Evolutionary conservation across 2,797 vertebrate genomes (phyloP).

Genomic region (Lemur catta): DNA sequence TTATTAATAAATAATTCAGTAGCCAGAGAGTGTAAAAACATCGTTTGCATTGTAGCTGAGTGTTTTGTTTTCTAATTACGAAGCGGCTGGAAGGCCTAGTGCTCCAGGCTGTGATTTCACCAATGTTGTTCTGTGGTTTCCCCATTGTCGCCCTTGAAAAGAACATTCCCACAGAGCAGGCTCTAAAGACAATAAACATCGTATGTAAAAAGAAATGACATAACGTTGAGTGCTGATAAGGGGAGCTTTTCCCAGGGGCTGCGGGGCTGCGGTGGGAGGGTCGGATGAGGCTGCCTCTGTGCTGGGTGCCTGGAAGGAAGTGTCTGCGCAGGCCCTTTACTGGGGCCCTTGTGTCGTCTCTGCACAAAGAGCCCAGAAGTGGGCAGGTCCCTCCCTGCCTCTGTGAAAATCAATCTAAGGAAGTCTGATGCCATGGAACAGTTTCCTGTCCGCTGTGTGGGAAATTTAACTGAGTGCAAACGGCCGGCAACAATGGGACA

Average conservation of each 20-base stretch:
- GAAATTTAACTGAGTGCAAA: slow-evolving; percentile 86
- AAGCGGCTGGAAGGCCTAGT: slow-evolving; percentile 65
- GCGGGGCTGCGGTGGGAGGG: slow-evolving; percentile 67
- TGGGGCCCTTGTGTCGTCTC: slow-evolving; percentile 71
- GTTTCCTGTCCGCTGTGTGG: slow-evolving; percentile 89
- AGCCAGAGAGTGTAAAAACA: background rate
- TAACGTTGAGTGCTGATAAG: slow-evolving; percentile 66
- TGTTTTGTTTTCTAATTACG: slow-evolving; percentile 46
- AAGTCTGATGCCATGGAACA: slow-evolving; percentile 87
- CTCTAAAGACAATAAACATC: slow-evolving; percentile 76
- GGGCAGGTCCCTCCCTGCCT: slow-evolving; percentile 81
- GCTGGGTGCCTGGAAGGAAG: slow-evolving; percentile 87
- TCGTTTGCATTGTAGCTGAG: background rate
- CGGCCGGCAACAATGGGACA: slow-evolving; percentile 88
- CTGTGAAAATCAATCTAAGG: slow-evolving; percentile 88
- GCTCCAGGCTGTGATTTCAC: slow-evolving; percentile 53
- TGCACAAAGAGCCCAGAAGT: slow-evolving; percentile 84
- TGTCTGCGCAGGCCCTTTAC: slow-evolving; percentile 79
- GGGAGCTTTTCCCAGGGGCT: slow-evolving; percentile 78
- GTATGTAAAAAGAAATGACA: slow-evolving; percentile 74
- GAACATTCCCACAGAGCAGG: slow-evolving; percentile 65
- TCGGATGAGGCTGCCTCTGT: slow-evolving; percentile 73
- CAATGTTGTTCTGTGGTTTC: slow-evolving; percentile 58
- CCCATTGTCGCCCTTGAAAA: slow-evolving; percentile 67
- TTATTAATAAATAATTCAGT: slow-evolving; percentile 46